Evolutionary conservation across 1,140 invertebrate genomes (phyloP), one percentile per base, ranked within the genome.

Genomic region (Bradysia coprophila): DNA sequence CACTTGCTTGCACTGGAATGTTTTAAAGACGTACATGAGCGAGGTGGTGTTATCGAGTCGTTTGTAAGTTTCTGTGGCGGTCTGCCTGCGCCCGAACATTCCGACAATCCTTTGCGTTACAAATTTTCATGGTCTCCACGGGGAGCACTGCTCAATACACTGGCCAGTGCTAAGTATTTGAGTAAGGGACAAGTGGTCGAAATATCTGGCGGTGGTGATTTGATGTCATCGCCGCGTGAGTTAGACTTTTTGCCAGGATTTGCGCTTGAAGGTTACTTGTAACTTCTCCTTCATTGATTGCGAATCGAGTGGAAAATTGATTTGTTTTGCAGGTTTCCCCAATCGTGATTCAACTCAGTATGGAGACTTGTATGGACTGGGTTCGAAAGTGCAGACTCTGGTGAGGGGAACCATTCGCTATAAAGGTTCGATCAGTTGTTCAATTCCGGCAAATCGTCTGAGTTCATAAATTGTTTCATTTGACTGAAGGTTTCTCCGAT

Each of bases 41-140:
- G 79, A 66, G 61, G 93, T 65, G 62, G 84, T 18, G 78, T 85
- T 54, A 73, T 96, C 1, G 88, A 87, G 38, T 95, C 91, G 2
- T 98, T 97, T 59, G 75, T 94, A 0, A 96, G 91, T 0, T 99
- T 88, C 63, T 98, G 95, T 56, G 96, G 96, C 43, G 96, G 84
- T 23, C 61, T 98, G 21, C 94, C 94, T 1, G 90, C 93, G 0
- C 93, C 94, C 1, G 93, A 98, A 65, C 81, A 76, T 53, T 95
- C 93, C 3, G 80, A 84, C 51, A 97, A 98, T 64, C 80, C 92
- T 3, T 62, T 98, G 10, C 61, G 94, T 13, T 99, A 99, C 63
- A 98, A 98, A 60, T 99, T 99, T 59, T 95, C 87, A 10, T 98
- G 94, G 94, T 93, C 81, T 43, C 93, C 94, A 9, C 67, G 81